A percentile compares a stretch with the other conserved stretches of the same genome.
Evolutionary conservation across 2,797 vertebrate species (phyloP).

Genomic region (Gila robusta): DNA sequence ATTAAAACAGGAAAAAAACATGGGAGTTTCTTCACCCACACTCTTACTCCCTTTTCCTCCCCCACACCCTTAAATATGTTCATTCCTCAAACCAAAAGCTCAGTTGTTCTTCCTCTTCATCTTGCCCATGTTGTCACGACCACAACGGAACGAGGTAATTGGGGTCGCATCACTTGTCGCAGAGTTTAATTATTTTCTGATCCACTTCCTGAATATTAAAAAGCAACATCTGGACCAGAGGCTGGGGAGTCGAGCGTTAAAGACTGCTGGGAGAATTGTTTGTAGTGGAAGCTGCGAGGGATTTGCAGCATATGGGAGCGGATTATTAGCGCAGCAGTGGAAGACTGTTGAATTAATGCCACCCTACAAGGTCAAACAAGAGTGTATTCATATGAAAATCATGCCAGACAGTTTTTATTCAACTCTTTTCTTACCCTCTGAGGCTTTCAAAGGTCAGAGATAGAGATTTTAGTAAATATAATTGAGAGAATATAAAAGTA

Average conservation of each 20-base stretch:
- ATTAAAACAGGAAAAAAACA: conserved; percentile 33
- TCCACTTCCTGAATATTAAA: conserved; percentile 71
- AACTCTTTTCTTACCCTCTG: conserved; percentile 42
- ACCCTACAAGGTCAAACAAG: conserved; percentile 61
- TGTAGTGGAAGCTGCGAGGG: conserved; percentile 55
- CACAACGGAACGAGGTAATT: conserved; percentile 66
- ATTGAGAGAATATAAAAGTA: conserved; percentile 9
- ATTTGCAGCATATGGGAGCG: conserved; percentile 57
- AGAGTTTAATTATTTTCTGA: conserved; percentile 73
- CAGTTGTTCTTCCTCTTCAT: conserved; percentile 31
- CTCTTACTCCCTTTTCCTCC: neutral
- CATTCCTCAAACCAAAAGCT: conserved; percentile 18
- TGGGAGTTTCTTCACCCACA: conserved; percentile 3
- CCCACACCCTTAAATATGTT: conserved; percentile 32
- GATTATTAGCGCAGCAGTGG: conserved; percentile 60
- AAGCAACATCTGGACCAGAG: conserved; percentile 61
- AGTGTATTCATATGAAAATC: conserved; percentile 57
- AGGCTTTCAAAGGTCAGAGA: conserved; percentile 58
- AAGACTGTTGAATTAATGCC: conserved; percentile 60
- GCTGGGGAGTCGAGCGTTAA: conserved; percentile 49
- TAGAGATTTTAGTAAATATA: conserved; percentile 37
- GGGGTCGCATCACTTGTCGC: conserved; percentile 71
- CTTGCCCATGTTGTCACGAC: conserved; percentile 45
- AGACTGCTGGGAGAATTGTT: conserved; percentile 62
- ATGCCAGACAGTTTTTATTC: conserved; percentile 47